Conservation (phyloP, 2,888 invertebrate genomes). For the Koerneria pararmatus region DNA sequence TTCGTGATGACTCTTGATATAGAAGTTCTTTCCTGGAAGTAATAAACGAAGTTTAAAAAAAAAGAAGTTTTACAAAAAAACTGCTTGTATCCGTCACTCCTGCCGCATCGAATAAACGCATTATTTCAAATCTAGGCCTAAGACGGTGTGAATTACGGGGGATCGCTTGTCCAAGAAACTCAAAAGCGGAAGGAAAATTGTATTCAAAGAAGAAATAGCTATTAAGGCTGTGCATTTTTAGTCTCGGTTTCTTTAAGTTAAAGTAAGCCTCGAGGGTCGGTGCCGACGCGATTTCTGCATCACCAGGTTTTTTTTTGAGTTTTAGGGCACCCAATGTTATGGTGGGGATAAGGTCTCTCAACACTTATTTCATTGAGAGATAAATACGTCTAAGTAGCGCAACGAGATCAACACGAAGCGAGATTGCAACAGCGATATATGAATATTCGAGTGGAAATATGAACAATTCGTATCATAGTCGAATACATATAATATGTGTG, state of each 20-base stretch:
- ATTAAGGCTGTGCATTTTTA: conserved; percentile 9
- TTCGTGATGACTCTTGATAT: no score
- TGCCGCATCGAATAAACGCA: no score
- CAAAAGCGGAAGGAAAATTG: conserved; percentile 24
- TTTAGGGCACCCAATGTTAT: neutral
- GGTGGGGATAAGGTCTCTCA: neutral
- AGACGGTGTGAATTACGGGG: conserved; percentile 22
- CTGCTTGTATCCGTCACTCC: no score
- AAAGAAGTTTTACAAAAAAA: no score
- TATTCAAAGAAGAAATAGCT: conserved; percentile 24
- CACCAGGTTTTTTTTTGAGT: neutral
- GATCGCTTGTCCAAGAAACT: conserved; percentile 22
- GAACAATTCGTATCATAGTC: conserved; percentile 7
- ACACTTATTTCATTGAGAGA: no score
- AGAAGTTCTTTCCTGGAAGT: no score
- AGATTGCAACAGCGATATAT: conserved; percentile 2
- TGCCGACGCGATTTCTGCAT: conserved; percentile 17
- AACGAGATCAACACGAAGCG: neutral
- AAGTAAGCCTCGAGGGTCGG: conserved; percentile 21
- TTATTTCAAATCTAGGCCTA: no score
- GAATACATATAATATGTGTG: conserved; percentile 19
- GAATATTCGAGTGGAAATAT: neutral
- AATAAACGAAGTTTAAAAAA: no score
- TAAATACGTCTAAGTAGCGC: conserved; percentile 17
- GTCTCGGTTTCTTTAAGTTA: conserved; percentile 15